Base-by-base conservation (phyloP, 1,140 invertebrate genomes). In the Parasteatoda tepidariorum region DNA sequence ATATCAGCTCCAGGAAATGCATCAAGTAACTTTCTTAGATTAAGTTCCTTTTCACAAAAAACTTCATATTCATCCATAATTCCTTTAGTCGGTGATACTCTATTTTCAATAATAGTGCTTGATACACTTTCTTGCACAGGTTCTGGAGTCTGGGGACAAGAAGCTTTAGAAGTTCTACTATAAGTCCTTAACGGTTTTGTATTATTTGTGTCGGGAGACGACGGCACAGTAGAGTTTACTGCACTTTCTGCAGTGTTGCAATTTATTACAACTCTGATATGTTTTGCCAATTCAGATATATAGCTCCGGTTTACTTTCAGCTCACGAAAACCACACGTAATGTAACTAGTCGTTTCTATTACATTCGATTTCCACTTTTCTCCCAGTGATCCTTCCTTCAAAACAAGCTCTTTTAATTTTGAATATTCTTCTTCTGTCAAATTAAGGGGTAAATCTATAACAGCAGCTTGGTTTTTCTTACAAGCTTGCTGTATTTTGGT, bases 1-100 rank as follows among this genome's bases (percentile, higher is more conserved):
- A 83, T 83, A 64, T 83, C 79, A 13, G 79, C 67, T 62, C 28
- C 28, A 34, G 68, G 57, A 41, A 76, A 84, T 24, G 64, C 61
- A 66, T 55, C 59, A 6, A 81, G 22, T 22, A 81, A 62, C 11
- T 71, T 68, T 66, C 79, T 30, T 4, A 83, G 41, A 71, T 26
- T 62, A 18, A 26, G 26, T 33, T 83, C 79, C 34, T 83, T 83
- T 7, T 61, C 67, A 64, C 67, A 71, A 54, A 83, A 71, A 4
- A 71, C 30, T 54, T 83, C 79, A 62, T 70, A 83, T 9, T 83
- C 79, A 54, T 67, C 64, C 41, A 68, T 38, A 9, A 28, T 34
- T n/a, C 15, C 59, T 55, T 41, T 68, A 13, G 24, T 22, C 9
- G n/a, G 11, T 38, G 57, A n/a, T 48, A 31, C 9, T 6, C 4